Percentiles rank a stretch among this genome's conserved stretches.
These are phyloP conservation scores for Procambarus clarkii DNA, from an alignment of 1,140 invertebrate species.

Conservation along the genomic window DNA sequence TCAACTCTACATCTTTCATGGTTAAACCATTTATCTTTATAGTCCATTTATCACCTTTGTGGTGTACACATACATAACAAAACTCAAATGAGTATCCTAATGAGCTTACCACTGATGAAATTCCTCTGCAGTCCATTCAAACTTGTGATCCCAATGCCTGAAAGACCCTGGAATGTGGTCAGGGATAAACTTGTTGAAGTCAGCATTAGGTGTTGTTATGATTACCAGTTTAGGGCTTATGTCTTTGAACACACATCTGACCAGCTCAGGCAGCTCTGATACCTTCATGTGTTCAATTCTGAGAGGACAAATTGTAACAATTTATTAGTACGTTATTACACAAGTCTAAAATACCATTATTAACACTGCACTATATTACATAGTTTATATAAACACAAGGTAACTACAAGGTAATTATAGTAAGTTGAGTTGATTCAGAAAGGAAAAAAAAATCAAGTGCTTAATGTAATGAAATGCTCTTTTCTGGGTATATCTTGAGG, in stretches of 20 bases:
- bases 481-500: no score
- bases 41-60: no score
- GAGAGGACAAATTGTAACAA: conserved; percentile 71
- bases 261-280: conserved; percentile 82
- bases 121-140: conserved; percentile 91
- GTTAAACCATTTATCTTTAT: no score
- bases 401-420: no score
- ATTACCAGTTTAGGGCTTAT: conserved; percentile 87
- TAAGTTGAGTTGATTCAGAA: no score
- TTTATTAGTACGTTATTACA: conserved; percentile 58
- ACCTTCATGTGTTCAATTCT: conserved; percentile 91
- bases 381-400: no score
- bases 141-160: conserved; percentile 93
- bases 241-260: conserved; percentile 86
- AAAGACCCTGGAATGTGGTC: conserved; percentile 79
- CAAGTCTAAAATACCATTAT: background rate
- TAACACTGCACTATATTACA: no score
- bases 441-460: no score
- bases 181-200: conserved; percentile 90
- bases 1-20: no score
- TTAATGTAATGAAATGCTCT: no score
- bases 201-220: conserved; percentile 92
- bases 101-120: conserved; percentile 79
- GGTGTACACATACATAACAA: no score
- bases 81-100: background rate